Conservation (phyloP, 2,113 vertebrate species). For the Notarius quadriscutis region DNA sequence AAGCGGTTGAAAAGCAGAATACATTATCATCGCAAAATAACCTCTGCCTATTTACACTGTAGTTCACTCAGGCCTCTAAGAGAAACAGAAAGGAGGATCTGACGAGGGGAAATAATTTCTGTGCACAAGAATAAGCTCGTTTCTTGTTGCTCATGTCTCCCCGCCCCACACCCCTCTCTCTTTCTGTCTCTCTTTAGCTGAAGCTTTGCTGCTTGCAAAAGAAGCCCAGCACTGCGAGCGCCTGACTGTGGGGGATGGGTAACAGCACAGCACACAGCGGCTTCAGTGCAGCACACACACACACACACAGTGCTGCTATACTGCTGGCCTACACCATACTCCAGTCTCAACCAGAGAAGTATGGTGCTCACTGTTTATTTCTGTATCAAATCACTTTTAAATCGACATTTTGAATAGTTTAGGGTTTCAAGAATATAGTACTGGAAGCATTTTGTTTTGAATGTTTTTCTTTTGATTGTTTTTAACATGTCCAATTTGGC, state of each 20-base stretch:
- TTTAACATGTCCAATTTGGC: background rate
- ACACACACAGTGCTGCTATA: slow-evolving; percentile 11
- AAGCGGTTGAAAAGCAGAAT: slow-evolving; percentile 54
- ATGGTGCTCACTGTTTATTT: background rate
- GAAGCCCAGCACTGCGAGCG: slow-evolving; percentile 65
- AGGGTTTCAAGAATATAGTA: background rate
- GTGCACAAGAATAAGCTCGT: slow-evolving; percentile 62
- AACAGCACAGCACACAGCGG: slow-evolving; percentile 51
- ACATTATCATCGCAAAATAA: slow-evolving; percentile 57
- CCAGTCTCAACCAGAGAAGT: background rate
- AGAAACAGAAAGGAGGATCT: slow-evolving; percentile 46
- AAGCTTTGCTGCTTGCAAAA: slow-evolving; percentile 67
- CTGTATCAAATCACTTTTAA: background rate
- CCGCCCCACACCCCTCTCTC: slow-evolving; percentile 48
- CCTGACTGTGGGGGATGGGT: slow-evolving; percentile 77
- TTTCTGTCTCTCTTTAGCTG: slow-evolving; percentile 54
- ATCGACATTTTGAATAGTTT: background rate
- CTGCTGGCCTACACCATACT: slow-evolving; percentile 11
- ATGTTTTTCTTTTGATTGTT: background rate
- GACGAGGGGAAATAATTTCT: slow-evolving; percentile 47
- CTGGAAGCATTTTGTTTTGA: background rate
- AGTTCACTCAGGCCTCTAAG: slow-evolving; percentile 43
- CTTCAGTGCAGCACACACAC: slow-evolving; percentile 11
- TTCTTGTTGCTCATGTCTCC: slow-evolving; percentile 56
- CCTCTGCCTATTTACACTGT: slow-evolving; percentile 47